Base-by-base conservation (phyloP, 2,113 vertebrate genomes). In the Connochaetes taurinus region DNA sequence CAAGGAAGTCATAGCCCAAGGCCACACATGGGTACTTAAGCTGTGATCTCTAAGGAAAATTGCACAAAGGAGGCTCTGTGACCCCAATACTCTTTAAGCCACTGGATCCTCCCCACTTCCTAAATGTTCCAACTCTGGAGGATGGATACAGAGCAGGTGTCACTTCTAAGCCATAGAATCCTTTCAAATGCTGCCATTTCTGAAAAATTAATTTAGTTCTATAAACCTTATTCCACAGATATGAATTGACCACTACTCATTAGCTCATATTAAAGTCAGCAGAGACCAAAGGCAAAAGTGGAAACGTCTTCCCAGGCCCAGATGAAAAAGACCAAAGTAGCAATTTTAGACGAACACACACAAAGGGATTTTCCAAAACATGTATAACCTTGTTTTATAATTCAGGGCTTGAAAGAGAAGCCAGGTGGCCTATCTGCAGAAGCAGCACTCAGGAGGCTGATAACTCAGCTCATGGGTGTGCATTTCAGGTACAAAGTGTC, bases 341-440 rank as follows among this genome's bases (percentile, higher is more conserved):
- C 55, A n/a, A 74, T 94, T 95, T 90, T 45, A 53, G 87, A 94
- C 94, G 74, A 94, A 90, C n/a, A 57, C 31, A 31, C 57, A 67
- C 36, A 36, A n/a, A 81, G 76, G 52, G 58, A 80, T 88, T 94
- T 96, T 97, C 95, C 95, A 93, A 82, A 95, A 83, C 0, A 0
- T 86, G 83, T 25, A 6, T 62, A 57, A 53, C 21, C 67, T 88
- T 96, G 82, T 89, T 97, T 78, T 53, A 97, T 94, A 97, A 97
- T 97, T 97, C 67, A 97, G 45, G 21, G 55, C 91, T 25, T 95
- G 97, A 96, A 97, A 98, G 89, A 64, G 58, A 94, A 97, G 86
- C 78, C 93, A 43, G 45, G 5, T 11, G 52, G 62, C 53, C 74
- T 17, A 21, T 52, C 74, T 52, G 27, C 85, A 55, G 74, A 15